Evolutionary conservation across 2,888 invertebrate genomes (phyloP).

Genomic region (Drosophila villosipedis): DNA sequence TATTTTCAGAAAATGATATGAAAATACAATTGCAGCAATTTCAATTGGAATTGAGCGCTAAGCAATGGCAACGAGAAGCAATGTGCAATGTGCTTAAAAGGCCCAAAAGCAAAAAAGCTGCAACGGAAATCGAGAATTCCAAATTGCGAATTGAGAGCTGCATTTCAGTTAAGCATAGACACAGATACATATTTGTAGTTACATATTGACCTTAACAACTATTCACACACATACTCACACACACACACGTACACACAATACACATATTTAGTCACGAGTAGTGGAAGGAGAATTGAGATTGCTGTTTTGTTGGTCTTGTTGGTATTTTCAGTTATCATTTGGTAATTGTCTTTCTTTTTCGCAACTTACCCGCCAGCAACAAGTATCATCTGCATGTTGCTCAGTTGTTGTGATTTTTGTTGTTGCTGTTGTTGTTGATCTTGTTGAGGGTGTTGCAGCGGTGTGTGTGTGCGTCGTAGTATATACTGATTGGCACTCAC

Average conservation of each 20-base stretch:
- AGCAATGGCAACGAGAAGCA: slow-evolving; percentile 47
- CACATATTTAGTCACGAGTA: slow-evolving; percentile 15
- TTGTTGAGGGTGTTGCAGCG: slow-evolving; percentile 1
- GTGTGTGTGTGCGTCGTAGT: slow-evolving; percentile 19
- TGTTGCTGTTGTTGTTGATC: slow-evolving; percentile 5
- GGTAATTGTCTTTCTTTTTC: background rate
- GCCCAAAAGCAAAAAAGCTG: slow-evolving; percentile 19
- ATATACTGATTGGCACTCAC: slow-evolving; percentile 43
- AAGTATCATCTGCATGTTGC: slow-evolving; percentile 85
- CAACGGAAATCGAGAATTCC: slow-evolving; percentile 2
- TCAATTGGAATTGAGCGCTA: slow-evolving; percentile 32
- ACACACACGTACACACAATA: slow-evolving; percentile 12
- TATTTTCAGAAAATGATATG: background rate
- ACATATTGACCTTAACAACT: slow-evolving; percentile 3
- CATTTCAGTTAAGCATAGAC: slow-evolving; percentile 22
- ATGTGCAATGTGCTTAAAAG: slow-evolving; percentile 43
- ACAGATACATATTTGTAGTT: slow-evolving; percentile 10
- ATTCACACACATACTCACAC: background rate
- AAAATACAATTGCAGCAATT: slow-evolving; percentile 5
- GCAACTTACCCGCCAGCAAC: slow-evolving; percentile 85
- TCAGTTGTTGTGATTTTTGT: slow-evolving; percentile 15
- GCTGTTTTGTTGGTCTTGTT: background rate
- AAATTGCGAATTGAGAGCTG: slow-evolving; percentile 3
- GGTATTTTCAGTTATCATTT: background rate
- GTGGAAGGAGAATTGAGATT: background rate